These are phyloP conservation scores for Mesopsocus fuscifrons DNA, from an alignment of 2,888 invertebrate species.

Conservation along the genomic window DNA sequence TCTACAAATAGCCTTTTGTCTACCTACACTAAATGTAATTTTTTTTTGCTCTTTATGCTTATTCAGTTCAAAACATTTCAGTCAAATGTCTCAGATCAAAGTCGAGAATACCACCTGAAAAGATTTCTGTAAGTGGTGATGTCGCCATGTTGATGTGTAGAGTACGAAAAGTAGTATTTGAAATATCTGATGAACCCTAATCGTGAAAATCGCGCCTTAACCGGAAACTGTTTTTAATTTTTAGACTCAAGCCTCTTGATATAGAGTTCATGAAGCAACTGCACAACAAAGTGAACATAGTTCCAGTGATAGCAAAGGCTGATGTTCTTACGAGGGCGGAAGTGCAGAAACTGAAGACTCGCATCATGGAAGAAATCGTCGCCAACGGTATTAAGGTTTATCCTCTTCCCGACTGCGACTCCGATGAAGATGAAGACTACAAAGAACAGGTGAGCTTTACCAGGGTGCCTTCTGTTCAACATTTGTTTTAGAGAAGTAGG, in stretches of 20 bases:
- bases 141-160: too few species aligned
- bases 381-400: slow-evolving; percentile 85
- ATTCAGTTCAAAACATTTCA: too few species aligned
- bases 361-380: slow-evolving; percentile 78
- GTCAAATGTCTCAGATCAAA: too few species aligned
- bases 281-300: slow-evolving; percentile 86
- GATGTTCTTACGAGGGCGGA: slow-evolving; percentile 90
- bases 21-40: too few species aligned
- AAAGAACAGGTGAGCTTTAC: slow-evolving; percentile 51
- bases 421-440: slow-evolving; percentile 88
- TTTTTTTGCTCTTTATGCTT: too few species aligned
- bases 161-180: too few species aligned
- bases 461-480: not conserved
- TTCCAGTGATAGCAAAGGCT: slow-evolving; percentile 94
- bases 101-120: too few species aligned
- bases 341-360: slow-evolving; percentile 64
- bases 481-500: not conserved
- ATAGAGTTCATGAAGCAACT: slow-evolving; percentile 92
- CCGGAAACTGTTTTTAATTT: too few species aligned
- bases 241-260: slow-evolving; percentile 77
- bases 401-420: slow-evolving; percentile 87
- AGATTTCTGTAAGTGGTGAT: too few species aligned
- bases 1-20: too few species aligned
- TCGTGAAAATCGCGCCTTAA: too few species aligned
- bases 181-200: too few species aligned